Percentiles rank a stretch among this genome's conserved stretches.
Evolutionary conservation across 2,888 invertebrate species (phyloP).

Genomic region (Drosophila lutescens): DNA sequence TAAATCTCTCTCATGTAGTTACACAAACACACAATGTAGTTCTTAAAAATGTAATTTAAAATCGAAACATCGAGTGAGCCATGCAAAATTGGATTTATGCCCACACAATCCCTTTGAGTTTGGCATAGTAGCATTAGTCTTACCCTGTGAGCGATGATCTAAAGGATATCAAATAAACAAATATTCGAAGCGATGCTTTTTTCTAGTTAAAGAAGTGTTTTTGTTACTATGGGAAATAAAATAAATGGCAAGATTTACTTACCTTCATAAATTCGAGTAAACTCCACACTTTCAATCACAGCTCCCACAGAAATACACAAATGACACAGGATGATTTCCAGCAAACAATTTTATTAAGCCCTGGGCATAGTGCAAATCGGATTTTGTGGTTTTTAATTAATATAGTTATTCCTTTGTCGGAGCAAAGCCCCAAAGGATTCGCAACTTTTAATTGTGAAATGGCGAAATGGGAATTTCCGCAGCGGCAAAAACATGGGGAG

Average conservation of each 20-base stretch:
- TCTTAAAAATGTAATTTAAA: conserved; percentile 73
- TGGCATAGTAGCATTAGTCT: conserved; percentile 26
- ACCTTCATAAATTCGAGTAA: conserved; percentile 1
- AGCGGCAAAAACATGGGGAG: background rate
- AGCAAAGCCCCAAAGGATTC: conserved; percentile 19
- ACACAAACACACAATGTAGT: conserved; percentile 54
- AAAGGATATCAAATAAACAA: conserved; percentile 35
- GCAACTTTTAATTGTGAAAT: conserved; percentile 54
- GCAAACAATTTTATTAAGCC: conserved; percentile 27
- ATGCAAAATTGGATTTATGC: conserved; percentile 54
- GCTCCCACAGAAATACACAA: background rate
- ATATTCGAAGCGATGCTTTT: conserved; percentile 24
- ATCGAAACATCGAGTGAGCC: conserved; percentile 46
- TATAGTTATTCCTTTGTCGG: conserved; percentile 35
- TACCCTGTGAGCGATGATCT: conserved; percentile 37
- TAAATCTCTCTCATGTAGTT: conserved; percentile 36
- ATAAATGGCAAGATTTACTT: too few species aligned
- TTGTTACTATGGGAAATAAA: background rate
- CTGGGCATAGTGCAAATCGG: conserved; percentile 21
- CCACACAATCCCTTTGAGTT: conserved; percentile 49
- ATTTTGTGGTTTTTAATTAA: conserved; percentile 60
- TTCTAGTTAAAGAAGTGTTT: background rate
- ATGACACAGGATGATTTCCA: conserved; percentile 10
- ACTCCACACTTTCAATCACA: too few species aligned
- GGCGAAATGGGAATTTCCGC: conserved; percentile 28